Conservation (phyloP, 2,797 vertebrate species). For the Gouania willdenowi region DNA sequence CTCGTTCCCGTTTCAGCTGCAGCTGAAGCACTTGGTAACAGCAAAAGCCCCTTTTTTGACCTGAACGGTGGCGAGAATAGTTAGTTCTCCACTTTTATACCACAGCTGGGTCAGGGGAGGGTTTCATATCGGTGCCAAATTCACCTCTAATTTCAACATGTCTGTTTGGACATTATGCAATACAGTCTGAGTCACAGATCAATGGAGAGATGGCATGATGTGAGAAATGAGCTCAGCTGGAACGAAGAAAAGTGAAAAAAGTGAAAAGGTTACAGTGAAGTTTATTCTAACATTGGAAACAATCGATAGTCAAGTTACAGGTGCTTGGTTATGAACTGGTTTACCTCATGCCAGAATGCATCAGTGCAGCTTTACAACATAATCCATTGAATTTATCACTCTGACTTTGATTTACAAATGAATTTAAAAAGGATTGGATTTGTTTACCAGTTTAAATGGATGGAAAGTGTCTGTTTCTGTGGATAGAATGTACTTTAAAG, state of each 20-base stretch:
- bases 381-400: too few relatives aligned
- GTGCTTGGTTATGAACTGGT: neutral
- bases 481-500: too few relatives aligned
- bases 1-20: conserved; percentile 27
- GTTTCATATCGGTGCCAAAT: conserved; percentile 20
- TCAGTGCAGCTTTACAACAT: too few relatives aligned
- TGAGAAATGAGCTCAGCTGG: neutral
- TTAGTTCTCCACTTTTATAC: conserved; percentile 30
- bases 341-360: too few relatives aligned
- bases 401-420: too few relatives aligned
- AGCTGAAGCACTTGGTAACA: conserved; percentile 38
- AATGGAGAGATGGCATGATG: conserved; percentile 1
- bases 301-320: neutral
- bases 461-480: too few relatives aligned
- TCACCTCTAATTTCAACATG: conserved; percentile 4
- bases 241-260: neutral
- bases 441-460: too few relatives aligned
- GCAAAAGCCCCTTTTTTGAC: conserved; percentile 11
- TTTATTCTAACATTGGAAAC: too few relatives aligned
- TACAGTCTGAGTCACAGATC: conserved; percentile 1
- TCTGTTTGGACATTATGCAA: conserved; percentile 43
- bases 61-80: neutral
- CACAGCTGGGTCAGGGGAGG: conserved; percentile 16
- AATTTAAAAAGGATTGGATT: too few relatives aligned
- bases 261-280: too few relatives aligned